Conservation (phyloP, 2,113 vertebrate species). For the Apodemus sylvaticus region DNA sequence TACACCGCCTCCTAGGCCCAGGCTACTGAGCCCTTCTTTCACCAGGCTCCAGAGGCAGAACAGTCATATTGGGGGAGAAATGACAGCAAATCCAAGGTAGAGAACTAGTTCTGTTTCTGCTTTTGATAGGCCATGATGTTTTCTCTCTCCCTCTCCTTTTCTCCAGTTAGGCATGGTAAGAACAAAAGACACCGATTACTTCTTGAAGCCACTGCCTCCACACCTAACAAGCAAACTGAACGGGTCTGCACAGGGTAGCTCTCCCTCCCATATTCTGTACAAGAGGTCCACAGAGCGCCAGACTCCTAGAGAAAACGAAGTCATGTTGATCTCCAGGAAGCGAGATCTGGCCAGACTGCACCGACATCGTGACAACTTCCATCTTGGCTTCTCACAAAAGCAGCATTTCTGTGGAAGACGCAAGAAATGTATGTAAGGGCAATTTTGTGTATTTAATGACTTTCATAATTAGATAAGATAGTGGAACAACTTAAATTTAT, state of each 20-base stretch:
- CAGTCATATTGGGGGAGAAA: rapidly evolving
- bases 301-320: background rate
- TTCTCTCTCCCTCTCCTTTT: constrained; percentile 66
- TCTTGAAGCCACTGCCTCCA: constrained; percentile 88
- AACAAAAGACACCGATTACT: constrained; percentile 90
- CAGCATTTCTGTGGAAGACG: constrained; percentile 94
- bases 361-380: constrained; percentile 45
- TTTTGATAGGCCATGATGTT: rapidly evolving
- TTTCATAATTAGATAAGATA: rapidly evolving
- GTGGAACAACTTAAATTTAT: background rate
- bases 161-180: constrained; percentile 93
- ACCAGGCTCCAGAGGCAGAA: rapidly evolving
- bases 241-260: constrained; percentile 72
- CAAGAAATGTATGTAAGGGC: constrained; percentile 96
- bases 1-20: rapidly evolving
- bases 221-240: constrained; percentile 81
- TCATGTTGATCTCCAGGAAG: constrained; percentile 41
- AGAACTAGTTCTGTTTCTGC: rapidly evolving
- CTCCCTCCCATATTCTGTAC: constrained; percentile 92
- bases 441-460: constrained; percentile 44
- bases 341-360: constrained; percentile 20
- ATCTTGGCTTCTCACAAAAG: constrained; percentile 79
- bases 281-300: constrained; percentile 81
- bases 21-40: background rate
- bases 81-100: rapidly evolving